Percentiles rank a stretch among this genome's conserved stretches.
Conservation (phyloP, 2,888 invertebrate genomes). For the Eumacrocentrus americanus region DNA sequence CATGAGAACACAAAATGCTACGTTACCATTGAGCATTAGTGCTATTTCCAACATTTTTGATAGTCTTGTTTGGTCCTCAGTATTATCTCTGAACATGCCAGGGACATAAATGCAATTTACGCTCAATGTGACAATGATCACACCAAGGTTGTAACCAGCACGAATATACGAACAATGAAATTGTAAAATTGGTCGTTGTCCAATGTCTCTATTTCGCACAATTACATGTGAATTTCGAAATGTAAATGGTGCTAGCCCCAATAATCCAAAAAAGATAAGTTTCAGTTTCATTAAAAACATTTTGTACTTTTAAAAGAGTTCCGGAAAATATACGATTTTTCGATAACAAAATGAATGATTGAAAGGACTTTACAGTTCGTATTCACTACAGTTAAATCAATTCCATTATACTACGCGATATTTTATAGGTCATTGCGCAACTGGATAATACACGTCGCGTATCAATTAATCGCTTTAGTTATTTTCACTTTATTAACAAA, state of each 20-base stretch:
- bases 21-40: conserved; percentile 14
- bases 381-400: too few species aligned
- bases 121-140: conserved; percentile 11
- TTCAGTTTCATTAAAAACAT: too few species aligned
- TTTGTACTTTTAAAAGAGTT: background rate
- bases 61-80: conserved; percentile 22
- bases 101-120: conserved; percentile 23
- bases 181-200: background rate
- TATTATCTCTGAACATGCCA: background rate
- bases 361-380: background rate
- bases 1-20: conserved; percentile 17
- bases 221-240: background rate
- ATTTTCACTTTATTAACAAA: too few species aligned
- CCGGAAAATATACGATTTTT: background rate
- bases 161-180: conserved; percentile 27
- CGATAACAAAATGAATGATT: too few species aligned
- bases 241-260: conserved; percentile 26
- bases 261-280: conserved; percentile 17
- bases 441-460: too few species aligned
- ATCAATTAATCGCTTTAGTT: too few species aligned
- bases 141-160: conserved; percentile 31
- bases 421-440: too few species aligned
- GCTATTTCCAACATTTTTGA: conserved; percentile 24
- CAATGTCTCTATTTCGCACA: background rate
- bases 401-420: too few species aligned